phyloP scores from a whole-genome alignment of 2,888 invertebrate species.

The Chesias legatella region DNA sequence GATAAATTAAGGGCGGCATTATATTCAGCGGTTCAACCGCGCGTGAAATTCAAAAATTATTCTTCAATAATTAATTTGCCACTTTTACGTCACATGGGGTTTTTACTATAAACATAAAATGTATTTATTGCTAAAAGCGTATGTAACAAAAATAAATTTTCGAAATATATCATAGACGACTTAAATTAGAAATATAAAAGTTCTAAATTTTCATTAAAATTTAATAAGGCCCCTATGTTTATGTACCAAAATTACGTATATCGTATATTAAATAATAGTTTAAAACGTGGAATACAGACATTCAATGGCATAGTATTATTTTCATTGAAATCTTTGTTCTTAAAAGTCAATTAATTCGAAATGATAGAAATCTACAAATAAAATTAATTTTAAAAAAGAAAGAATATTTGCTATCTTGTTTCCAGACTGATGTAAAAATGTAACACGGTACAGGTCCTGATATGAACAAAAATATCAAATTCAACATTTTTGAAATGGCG shows the following conservation, averaged over 20 bases:
- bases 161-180: constrained; percentile 60
- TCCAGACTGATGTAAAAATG: no score
- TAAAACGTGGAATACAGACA: constrained; percentile 17
- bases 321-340: constrained; percentile 22
- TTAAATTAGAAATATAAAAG: constrained; percentile 59
- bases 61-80: no score
- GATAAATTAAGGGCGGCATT: no score
- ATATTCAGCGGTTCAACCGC: no score
- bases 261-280: constrained; percentile 55
- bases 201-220: constrained; percentile 43
- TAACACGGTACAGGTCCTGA: no score
- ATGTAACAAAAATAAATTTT: constrained; percentile 70
- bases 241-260: constrained; percentile 73
- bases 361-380: no score
- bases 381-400: no score
- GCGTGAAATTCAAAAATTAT: no score
- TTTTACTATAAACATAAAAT: constrained; percentile 53
- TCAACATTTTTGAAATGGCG: no score
- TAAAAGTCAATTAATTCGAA: no score
- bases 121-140: constrained; percentile 62
- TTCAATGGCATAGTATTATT: constrained; percentile 8
- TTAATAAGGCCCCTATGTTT: constrained; percentile 66
- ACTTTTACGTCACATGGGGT: constrained; percentile 10
- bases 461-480: no score
- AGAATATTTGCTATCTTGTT: no score